Evolutionary conservation across 2,888 invertebrate species (phyloP), one percentile per base, ranked within the genome.

Genomic region (Schizotus pectinicornis): DNA sequence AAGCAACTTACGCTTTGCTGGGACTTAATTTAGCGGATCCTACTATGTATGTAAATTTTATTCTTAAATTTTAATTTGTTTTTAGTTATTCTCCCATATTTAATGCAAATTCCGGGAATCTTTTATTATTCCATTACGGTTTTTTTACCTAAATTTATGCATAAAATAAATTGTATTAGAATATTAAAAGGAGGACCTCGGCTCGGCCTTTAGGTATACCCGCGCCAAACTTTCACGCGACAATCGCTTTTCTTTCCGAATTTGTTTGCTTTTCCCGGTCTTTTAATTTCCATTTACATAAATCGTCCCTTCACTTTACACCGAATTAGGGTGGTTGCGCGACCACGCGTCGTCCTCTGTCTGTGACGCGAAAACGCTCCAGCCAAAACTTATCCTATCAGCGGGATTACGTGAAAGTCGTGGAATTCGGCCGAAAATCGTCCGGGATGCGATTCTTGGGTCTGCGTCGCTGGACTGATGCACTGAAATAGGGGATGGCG

Each of bases 21-120:
- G 64, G 67, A 70, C 69, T 71, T 70, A 71, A 70, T 69, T 71
- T 67, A 68, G 67, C 65, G 67, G 67, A 67, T 63, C 67, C 68
- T 66, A 71, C 70, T 73, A 73, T 74, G 71, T 73, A 74, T 74
- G 73, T 74, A 72, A 74, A 74, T 74, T 73, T 73, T 72, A 71
- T 73, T 72, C 72, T 72, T 69, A 72, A 72, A 72, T 69, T 73
- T 72, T 71, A 72, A 73, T 73, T 72, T 72, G 66, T 70, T 69
- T 66, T 65, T 65, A 62, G 67, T 70, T 67, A 62, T 67, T 68
- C 64, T 69, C 64, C 65, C 68, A 68, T 69, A 71, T 71, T 70
- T 64, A 67, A 64, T 65, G 64, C 61, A 61, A 65, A 65, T 67
- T 66, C 59, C 57, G 52, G 51, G 57, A 61, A 65, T 63, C 62